Base-by-base conservation (phyloP, 2,888 invertebrate genomes). In the Leptopilina drosophilae region DNA sequence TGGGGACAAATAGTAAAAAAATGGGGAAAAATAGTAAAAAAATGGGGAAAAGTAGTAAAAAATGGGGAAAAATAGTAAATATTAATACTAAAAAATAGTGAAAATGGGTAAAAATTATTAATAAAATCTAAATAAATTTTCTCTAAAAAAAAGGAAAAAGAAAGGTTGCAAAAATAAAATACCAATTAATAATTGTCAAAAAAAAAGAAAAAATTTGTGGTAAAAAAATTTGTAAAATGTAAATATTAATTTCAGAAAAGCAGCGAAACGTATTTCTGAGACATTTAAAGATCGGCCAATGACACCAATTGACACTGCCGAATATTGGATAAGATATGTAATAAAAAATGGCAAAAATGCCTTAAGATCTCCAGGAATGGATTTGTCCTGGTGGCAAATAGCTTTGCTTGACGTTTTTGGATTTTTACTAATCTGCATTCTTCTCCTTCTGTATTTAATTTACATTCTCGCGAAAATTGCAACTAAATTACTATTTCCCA, bases 311-410 rank as follows among this genome's bases (percentile, higher is more conserved):
- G 88, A 90, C 5, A 89, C 88, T 0, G 90, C 89, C 0, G 77
- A 75, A 65, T 91, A 85, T 78, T 91, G 91, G 91, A 73, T 88
- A 15, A 90, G 90, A 66, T 91, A 88, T 65, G 80, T 89, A 12
- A 77, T 85, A 40, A 88, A 84, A 82, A 82, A 89, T 53, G 90
- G 90, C 5, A 82, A 76, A 5, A 76, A 89, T 8, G 82, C 78
- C 0, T 78, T 91, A 5, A 87, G 87, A 83, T 89, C 91, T 14
- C 85, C 87, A 0, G 87, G 87, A 0, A 78, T 87, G 80, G 83
- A 89, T 76, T 79, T 91, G 53, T n/a, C 83, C 0, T 91, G 91
- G 91, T 91, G 90, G 90, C 87, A 91, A 79, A 8, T 88, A 5
- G 76, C 84, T 5, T 80, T 90, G 0, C 5, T 91, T 0, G 91